Base-by-base conservation (phyloP, 2,797 vertebrate species). In the Aeoliscus strigatus region DNA sequence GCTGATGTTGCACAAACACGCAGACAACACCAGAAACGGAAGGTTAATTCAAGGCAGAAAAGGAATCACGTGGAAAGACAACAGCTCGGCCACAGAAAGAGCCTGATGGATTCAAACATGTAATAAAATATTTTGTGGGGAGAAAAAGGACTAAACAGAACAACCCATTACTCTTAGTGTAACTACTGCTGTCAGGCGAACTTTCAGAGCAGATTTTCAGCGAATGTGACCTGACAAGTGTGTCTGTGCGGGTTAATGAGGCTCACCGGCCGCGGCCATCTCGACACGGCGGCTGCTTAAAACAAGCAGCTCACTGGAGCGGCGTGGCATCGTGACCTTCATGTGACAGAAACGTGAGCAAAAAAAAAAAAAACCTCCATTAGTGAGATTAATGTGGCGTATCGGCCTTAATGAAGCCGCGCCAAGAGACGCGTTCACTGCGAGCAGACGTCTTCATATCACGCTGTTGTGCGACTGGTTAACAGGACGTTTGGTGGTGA, bases 341-440 rank as follows among this genome's bases (percentile, higher is more conserved):
- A 56, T 15, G 27, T 44, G 70, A 71, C 67, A 51, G 56, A 5
- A 33, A 49, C 25, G 44, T 8, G 37, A 68, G 42, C 12, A 8
- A n/a, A n/a, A n/a, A n/a, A n/a, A n/a, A n/a, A n/a, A n/a, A n/a
- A 49, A 53, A 34, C 48, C 51, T 61, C 68, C 70, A 73, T 78
- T 65, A 78, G 72, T 36, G 60, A 68, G 73, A 76, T 74, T 57
- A 66, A 80, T 76, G 70, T 56, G 57, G 44, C 25, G 47, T 36
- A 53, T 66, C 54, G 27, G 74, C 68, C 51, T 51, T 60, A 63
- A 77, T 72, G 62, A 73, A 75, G 32, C 50, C 25, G 33, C 57
- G 34, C 62, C 38, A 34, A 70, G 57, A 62, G 61, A 61, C 69
- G 33, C 26, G 18, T 31, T 41, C 21, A 4, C 53, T 12, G 43